These are phyloP conservation scores for Eupithecia subumbrata DNA, from an alignment of 2,888 invertebrate genomes.

Conservation along the genomic window DNA sequence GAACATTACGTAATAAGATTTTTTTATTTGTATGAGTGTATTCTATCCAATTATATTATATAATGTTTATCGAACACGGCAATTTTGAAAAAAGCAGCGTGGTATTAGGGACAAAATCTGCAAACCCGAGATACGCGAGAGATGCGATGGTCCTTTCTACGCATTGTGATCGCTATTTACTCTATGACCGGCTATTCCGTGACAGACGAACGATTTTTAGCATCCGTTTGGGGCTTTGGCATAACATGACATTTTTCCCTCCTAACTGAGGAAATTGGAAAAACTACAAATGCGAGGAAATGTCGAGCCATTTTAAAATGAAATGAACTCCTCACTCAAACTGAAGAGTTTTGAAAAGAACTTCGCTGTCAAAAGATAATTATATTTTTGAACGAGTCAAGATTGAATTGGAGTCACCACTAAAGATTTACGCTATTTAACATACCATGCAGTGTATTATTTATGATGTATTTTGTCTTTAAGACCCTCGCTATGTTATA, in stretches of 20 bases:
- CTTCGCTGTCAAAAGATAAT: neutral
- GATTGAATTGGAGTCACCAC: neutral
- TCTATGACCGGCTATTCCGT: neutral
- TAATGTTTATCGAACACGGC: too few relatives aligned
- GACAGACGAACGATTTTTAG: constrained; percentile 2
- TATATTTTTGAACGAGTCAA: neutral
- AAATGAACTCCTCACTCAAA: neutral
- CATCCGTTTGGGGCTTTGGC: constrained; percentile 1
- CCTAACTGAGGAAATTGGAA: constrained; percentile 2
- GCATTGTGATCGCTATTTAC: neutral
- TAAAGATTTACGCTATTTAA: neutral
- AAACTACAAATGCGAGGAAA: neutral
- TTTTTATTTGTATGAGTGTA: too few relatives aligned
- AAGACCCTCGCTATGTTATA: neutral
- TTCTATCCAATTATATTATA: too few relatives aligned
- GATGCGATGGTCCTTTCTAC: neutral
- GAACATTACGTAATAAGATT: too few relatives aligned
- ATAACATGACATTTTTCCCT: neutral
- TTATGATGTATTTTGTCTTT: neutral
- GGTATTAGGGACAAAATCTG: too few relatives aligned
- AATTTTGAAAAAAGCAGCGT: too few relatives aligned
- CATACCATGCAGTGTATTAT: neutral
- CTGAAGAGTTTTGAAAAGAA: neutral
- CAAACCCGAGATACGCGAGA: too few relatives aligned
- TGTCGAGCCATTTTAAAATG: neutral